Evolutionary conservation across 1,140 invertebrate genomes (phyloP), one percentile per base, ranked within the genome.

Genomic region (Drosophila lacteicornis): DNA sequence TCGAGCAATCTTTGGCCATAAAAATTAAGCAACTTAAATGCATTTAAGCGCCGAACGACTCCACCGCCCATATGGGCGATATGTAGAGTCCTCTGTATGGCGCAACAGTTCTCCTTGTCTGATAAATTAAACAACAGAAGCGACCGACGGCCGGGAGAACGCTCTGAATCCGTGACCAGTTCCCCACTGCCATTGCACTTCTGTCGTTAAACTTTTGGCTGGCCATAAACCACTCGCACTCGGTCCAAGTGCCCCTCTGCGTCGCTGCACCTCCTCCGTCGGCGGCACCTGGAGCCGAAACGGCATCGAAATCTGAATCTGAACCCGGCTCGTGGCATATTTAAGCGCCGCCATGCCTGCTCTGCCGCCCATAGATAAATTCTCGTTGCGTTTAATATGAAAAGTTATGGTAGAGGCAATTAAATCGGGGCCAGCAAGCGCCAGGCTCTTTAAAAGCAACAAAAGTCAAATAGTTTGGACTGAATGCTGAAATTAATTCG

Each of bases 311-410:
- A 51, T 38, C 56, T 33, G 51, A 59, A 53, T 60, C 67, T 49
- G 67, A 62, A 56, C 51, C 62, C 69, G 80, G 75, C 67, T 79
- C 75, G 80, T 90, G 66, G 69, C 67, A 90, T 82, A 90, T 90
- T 90, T 91, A 85, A 80, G 69, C 87, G 78, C 69, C 75, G 81
- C 85, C 85, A 74, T 57, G 85, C 62, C 75, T 77, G 49, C 65
- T 22, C 71, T 87, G 84, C 70, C 81, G 78, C 75, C 77, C 79
- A 79, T 79, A 91, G 85, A 88, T 88, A 88, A 88, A 88, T 88
- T 90, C 85, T 70, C 70, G 67, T 56, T 60, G 75, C 59, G 62
- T 81, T 90, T 85, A 85, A 90, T 82, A 90, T 88, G 81, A 88
- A 85, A 87, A 87, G 68, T 88, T 87, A 88, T 87, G 85, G 77